These are phyloP conservation scores for Enteromius paludinosus DNA, from an alignment of 2,797 vertebrate genomes.

Conservation along the genomic window DNA sequence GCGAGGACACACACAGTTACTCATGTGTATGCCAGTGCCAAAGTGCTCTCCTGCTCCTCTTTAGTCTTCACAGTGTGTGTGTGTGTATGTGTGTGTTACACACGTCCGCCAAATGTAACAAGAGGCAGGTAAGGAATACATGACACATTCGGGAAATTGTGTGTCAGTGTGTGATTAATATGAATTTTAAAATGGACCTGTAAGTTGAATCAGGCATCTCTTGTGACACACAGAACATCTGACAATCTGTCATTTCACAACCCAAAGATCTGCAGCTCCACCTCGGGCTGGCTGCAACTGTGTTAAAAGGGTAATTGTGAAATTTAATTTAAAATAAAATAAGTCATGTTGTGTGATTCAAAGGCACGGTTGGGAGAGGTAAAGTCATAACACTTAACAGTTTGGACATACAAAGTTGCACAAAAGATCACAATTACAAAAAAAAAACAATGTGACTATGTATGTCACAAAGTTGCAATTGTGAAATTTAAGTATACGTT, in stretches of 20 bases:
- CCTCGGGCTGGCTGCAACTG: not conserved
- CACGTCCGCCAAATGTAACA: not conserved
- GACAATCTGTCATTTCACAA: constrained; percentile 2
- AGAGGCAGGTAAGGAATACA: constrained; percentile 22
- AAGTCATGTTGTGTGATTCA: not conserved
- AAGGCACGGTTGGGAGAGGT: not conserved
- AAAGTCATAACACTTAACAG: not conserved
- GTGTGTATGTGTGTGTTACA: constrained; percentile 6
- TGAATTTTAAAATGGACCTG: constrained; percentile 5
- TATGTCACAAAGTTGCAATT: not conserved
- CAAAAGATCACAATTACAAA: not conserved
- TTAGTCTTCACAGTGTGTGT: not conserved
- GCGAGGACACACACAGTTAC: constrained; percentile 8
- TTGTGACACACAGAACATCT: not conserved
- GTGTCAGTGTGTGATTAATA: constrained; percentile 8
- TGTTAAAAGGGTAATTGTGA: not conserved
- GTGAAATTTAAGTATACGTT: not conserved
- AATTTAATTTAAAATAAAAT: not conserved
- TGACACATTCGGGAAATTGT: constrained; percentile 7
- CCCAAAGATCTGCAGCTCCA: not conserved
- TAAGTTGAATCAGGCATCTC: constrained; percentile 23
- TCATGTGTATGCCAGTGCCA: constrained; percentile 2
- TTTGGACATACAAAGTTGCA: not conserved
- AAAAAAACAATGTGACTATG: not conserved
- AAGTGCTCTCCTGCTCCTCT: not conserved